Percentiles rank a stretch among this genome's conserved stretches.
Conservation (phyloP, 2,113 vertebrate genomes). For the Cervus canadensis region DNA sequence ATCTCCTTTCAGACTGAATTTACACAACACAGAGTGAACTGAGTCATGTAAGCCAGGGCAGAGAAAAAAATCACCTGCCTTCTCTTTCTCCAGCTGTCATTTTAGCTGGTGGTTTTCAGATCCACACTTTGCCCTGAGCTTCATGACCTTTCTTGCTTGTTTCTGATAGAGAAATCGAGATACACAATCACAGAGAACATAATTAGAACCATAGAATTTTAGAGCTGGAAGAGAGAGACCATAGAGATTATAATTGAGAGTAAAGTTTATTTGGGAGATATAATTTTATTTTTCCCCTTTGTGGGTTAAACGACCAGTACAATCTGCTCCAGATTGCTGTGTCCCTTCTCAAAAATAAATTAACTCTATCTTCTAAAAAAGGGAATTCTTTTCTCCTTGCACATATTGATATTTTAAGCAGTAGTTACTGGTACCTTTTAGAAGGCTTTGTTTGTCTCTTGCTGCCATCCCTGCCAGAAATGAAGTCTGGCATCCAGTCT, state of each 20-base stretch:
- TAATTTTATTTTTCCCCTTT: slow-evolving; percentile 68
- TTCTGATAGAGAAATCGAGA: neutral
- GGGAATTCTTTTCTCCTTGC: neutral
- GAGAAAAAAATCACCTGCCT: neutral
- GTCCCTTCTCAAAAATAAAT: slow-evolving; percentile 48
- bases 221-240: slow-evolving; percentile 20
- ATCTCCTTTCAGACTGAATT: neutral
- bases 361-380: neutral
- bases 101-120: neutral
- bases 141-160: neutral
- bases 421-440: slow-evolving; percentile 17
- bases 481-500: neutral
- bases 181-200: slow-evolving; percentile 1
- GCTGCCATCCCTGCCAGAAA: neutral
- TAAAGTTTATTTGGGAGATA: slow-evolving; percentile 64
- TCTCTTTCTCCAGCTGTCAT: neutral
- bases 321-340: slow-evolving; percentile 43
- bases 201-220: slow-evolving; percentile 61
- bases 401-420: slow-evolving; percentile 3
- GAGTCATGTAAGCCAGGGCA: neutral
- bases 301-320: slow-evolving; percentile 11
- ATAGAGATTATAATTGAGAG: slow-evolving; percentile 46
- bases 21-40: neutral
- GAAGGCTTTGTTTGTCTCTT: slow-evolving; percentile 32
- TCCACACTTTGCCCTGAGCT: neutral